Base-by-base conservation (phyloP, 2,888 invertebrate species). In the Congeria kusceri region DNA sequence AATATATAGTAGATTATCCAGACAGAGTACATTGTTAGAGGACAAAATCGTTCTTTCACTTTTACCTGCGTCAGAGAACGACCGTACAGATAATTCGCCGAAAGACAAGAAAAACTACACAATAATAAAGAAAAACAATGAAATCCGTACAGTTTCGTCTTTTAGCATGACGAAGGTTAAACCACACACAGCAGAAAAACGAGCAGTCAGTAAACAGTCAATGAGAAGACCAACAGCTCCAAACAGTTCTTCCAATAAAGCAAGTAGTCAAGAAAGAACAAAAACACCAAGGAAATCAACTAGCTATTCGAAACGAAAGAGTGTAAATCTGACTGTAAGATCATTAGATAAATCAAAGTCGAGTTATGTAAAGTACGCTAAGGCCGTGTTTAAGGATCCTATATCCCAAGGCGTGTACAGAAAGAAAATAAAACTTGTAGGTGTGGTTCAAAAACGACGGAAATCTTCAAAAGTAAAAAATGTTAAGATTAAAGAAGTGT, bases 391-490 rank as follows among this genome's bases (percentile, higher is more conserved):
- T 58, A 80, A 76, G 62, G 76, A 73, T 32, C 56, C 59, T 11
- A 58, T 39, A 39, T 39, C 39, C 15, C 1, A 25, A 13, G 27
- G 20, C 4, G 61, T 80, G 11, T 80, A 80, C 46, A 69, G 32
- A 18, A 80, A 73, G 59, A 78, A 70, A 49, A 62, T 79, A 11
- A 76, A 76, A 66, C 58, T 78, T 7, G 63, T 67, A 0, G 82
- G 82, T 39, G 76, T 62, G 23, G 39, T 80, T 27, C 53, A 61
- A 39, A 83, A 73, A 59, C 49, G 39, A 18, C 72, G 73, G 64
- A 11, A 47, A 47, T 57, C 15, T 23, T 46, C 44, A 20, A 29
- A 47, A 11, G 64, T 57, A 46, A 58, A 56, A 3, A 57, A 46
- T 2, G 9, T 72, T 1, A 64, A 46, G 25, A n/a, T 64, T 39